Conservation (phyloP, 2,797 vertebrate genomes). For the Rhadinocentrus ornatus region DNA sequence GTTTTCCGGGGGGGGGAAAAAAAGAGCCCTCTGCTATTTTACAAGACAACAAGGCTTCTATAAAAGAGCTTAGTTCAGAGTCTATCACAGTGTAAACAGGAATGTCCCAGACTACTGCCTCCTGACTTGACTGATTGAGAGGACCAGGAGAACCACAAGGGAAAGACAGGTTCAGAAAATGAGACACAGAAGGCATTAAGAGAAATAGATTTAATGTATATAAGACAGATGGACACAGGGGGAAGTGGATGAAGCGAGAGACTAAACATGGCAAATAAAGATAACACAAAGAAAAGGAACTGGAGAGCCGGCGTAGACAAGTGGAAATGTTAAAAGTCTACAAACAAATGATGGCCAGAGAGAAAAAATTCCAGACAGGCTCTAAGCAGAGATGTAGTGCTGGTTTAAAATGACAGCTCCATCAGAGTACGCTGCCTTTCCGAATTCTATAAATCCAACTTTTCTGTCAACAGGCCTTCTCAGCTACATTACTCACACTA, state of each 20-base stretch:
- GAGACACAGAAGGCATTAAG: constrained; percentile 7
- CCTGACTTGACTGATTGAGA: constrained; percentile 56
- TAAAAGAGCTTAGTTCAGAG: constrained; percentile 64
- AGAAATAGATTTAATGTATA: constrained; percentile 25
- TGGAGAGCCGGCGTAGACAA: not conserved
- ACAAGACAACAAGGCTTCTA: constrained; percentile 75
- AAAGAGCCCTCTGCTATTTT: constrained; percentile 59
- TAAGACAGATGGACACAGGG: constrained; percentile 28
- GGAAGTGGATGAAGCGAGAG: constrained; percentile 10
- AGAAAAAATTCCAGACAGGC: not conserved
- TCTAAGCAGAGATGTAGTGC: constrained; percentile 3
- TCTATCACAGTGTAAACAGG: constrained; percentile 67
- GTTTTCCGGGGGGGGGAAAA: constrained; percentile 53
- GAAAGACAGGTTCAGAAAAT: constrained; percentile 37
- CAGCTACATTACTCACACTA: constrained; percentile 52
- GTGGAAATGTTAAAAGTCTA: not conserved
- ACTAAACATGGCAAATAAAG: constrained; percentile 20
- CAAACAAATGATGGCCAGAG: constrained; percentile 6
- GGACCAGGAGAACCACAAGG: constrained; percentile 24
- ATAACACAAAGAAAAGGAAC: constrained; percentile 22
- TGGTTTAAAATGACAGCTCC: constrained; percentile 52
- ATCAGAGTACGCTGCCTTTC: constrained; percentile 36
- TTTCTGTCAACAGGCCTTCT: constrained; percentile 45
- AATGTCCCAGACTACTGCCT: constrained; percentile 55
- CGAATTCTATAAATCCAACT: constrained; percentile 33